phyloP scores from a whole-genome alignment of 2,888 invertebrate species.

The Amiota communis region DNA sequence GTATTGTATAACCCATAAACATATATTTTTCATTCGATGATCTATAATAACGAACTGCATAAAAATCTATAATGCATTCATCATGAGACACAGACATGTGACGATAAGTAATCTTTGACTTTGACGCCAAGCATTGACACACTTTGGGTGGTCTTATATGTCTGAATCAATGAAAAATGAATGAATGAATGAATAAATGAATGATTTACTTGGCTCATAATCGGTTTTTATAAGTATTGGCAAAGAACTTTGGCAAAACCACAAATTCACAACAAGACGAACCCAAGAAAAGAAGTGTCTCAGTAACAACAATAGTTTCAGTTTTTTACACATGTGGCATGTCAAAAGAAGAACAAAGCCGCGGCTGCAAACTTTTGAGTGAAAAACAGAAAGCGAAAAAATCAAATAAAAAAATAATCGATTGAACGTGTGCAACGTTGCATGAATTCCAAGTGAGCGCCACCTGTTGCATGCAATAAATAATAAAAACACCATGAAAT shows the following conservation, averaged over 20 bases:
- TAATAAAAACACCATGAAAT: slow-evolving; percentile 2
- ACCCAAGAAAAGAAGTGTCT: slow-evolving; percentile 18
- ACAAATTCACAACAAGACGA: slow-evolving; percentile 3
- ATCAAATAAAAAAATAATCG: slow-evolving; percentile 48
- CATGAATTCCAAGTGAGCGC: slow-evolving; percentile 44
- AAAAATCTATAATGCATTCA: neutral
- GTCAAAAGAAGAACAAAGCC: neutral
- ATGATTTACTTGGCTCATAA: too few relatives aligned
- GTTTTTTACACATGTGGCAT: neutral
- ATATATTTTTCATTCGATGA: too few relatives aligned
- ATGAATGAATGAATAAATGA: too few relatives aligned
- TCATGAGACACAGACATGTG: neutral
- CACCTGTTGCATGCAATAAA: slow-evolving; percentile 20
- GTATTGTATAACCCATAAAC: too few relatives aligned
- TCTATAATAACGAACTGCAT: too few relatives aligned
- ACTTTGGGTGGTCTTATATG: slow-evolving; percentile 62
- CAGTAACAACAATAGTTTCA: neutral
- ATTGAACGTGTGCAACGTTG: slow-evolving; percentile 58
- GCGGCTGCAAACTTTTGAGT: slow-evolving; percentile 4
- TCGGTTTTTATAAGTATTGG: slow-evolving; percentile 1
- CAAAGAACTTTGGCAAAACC: slow-evolving; percentile 15
- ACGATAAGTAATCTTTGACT: slow-evolving; percentile 24
- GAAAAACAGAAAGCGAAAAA: neutral
- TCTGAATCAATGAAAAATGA: neutral
- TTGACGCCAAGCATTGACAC: slow-evolving; percentile 60